These are phyloP conservation scores for Aselliscus stoliczkanus DNA, from an alignment of 2,797 vertebrate species.

Conservation along the genomic window DNA sequence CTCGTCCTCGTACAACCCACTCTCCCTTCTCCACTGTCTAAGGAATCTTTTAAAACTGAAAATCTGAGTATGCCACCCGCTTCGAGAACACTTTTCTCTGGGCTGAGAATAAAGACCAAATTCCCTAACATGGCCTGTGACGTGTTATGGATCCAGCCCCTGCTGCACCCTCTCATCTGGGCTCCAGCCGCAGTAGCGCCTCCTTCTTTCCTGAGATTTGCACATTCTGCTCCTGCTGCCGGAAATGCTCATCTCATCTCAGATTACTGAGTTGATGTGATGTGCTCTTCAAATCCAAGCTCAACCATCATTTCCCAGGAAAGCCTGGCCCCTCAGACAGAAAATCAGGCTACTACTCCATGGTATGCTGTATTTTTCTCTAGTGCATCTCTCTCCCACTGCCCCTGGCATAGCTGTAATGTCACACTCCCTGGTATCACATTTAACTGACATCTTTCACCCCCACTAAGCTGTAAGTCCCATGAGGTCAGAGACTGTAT, in stretches of 20 bases:
- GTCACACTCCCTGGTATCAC: not conserved
- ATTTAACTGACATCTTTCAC: not conserved
- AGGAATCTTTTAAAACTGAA: not conserved
- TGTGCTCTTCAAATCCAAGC: not conserved
- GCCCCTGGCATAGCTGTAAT: not conserved
- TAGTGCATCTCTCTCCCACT: not conserved
- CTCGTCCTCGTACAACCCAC: not conserved
- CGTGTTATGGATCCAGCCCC: no score
- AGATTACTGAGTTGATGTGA: not conserved
- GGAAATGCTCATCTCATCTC: not conserved
- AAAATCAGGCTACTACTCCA: not conserved
- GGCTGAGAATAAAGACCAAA: not conserved
- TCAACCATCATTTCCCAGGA: not conserved
- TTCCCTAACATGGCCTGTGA: not conserved
- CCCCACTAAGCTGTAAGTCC: not conserved
- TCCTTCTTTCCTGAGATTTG: not conserved
- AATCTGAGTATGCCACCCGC: not conserved
- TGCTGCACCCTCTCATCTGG: accelerated
- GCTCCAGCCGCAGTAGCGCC: not conserved
- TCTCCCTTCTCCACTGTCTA: not conserved
- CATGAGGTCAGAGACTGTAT: not conserved
- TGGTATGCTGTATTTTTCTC: accelerated
- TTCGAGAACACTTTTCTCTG: not conserved
- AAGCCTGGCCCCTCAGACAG: not conserved
- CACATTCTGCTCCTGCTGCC: not conserved